phyloP scores from a whole-genome alignment of 2,113 vertebrate genomes.

The Larimichthys crocea region DNA sequence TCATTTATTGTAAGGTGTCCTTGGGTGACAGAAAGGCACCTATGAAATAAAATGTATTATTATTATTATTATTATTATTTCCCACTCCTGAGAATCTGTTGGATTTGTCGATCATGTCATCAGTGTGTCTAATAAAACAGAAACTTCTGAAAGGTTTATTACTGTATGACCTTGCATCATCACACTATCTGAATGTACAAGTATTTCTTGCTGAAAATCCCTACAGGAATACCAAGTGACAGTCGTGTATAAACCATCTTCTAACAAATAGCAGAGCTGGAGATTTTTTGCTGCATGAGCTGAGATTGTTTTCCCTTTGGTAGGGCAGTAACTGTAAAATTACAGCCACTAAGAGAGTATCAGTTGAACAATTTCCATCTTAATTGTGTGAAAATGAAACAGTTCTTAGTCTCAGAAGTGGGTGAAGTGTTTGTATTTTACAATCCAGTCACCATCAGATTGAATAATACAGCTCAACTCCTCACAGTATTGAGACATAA shows the following conservation, averaged over 20 bases:
- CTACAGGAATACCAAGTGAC: not conserved
- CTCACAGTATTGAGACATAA: conserved; percentile 40
- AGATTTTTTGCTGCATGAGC: conserved; percentile 24
- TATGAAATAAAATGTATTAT: no score
- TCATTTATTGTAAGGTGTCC: no score
- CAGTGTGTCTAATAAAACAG: not conserved
- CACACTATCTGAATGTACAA: not conserved
- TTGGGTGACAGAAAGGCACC: no score
- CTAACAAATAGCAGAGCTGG: conserved; percentile 16
- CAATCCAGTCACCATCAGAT: conserved; percentile 25
- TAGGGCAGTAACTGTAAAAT: conserved; percentile 34
- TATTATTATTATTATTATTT: no score
- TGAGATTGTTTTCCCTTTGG: conserved; percentile 22
- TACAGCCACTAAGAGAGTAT: conserved; percentile 38
- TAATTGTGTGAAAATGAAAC: conserved; percentile 59
- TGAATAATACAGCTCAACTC: conserved; percentile 53
- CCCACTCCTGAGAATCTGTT: no score
- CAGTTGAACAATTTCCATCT: conserved; percentile 48
- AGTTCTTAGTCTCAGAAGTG: conserved; percentile 38
- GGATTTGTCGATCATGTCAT: no score
- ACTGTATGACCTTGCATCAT: not conserved
- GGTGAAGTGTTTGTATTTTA: conserved; percentile 39
- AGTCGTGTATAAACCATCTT: conserved; percentile 15
- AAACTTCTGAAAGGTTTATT: not conserved
- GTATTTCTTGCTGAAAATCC: conserved; percentile 8